Percentiles rank a stretch among this genome's conserved stretches.
Conservation (phyloP, 2,113 vertebrate genomes). For the Aphelocoma coerulescens region DNA sequence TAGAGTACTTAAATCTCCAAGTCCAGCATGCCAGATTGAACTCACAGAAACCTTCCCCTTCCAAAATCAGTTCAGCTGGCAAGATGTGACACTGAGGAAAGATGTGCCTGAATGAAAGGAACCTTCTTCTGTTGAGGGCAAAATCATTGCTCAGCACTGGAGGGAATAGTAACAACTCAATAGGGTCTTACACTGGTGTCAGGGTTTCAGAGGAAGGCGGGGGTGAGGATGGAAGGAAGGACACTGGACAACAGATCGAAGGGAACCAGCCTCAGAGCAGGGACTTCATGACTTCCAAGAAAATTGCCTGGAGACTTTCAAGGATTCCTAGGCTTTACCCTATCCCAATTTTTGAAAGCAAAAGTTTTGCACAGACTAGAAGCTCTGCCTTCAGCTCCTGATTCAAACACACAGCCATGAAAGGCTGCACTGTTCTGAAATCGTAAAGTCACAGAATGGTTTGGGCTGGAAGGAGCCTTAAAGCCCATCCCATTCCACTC, state of each 20-base stretch:
- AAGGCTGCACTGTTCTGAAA: neutral
- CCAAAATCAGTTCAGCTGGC: neutral
- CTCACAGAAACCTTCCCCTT: neutral
- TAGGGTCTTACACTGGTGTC: neutral
- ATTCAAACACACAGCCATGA: neutral
- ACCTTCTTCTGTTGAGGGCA: neutral
- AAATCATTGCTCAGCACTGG: neutral
- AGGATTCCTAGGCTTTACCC: neutral
- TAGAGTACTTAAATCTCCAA: neutral
- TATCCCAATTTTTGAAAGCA: neutral
- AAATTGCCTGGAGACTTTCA: neutral
- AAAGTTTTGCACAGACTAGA: neutral
- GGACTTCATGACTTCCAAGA: neutral
- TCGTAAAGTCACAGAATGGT: neutral
- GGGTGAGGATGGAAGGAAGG: neutral
- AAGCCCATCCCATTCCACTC: rapidly evolving
- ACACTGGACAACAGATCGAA: neutral
- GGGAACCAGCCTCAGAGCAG: neutral
- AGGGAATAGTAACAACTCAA: neutral
- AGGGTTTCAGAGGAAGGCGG: neutral
- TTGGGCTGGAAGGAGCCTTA: neutral
- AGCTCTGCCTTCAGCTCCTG: neutral
- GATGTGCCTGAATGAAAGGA: neutral
- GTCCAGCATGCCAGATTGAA: neutral
- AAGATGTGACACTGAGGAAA: neutral